A percentile compares a stretch with the other conserved stretches of the same genome.
Conservation (phyloP, 1,140 invertebrate genomes). For the Carposina sasakii region DNA sequence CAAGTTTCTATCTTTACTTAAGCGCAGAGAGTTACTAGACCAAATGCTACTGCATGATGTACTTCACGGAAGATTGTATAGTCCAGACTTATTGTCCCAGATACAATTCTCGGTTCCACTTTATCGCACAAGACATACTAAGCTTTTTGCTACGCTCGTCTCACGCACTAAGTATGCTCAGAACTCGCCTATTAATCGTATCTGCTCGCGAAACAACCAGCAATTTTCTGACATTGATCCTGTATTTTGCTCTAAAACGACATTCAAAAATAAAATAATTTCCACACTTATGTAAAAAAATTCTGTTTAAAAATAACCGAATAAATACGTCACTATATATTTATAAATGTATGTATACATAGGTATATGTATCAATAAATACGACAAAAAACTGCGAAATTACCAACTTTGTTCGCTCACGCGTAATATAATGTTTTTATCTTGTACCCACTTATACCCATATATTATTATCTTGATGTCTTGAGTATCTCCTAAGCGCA, state of each 20-base stretch:
- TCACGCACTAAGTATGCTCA: not conserved
- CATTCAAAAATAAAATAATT: not conserved
- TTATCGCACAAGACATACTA: not conserved
- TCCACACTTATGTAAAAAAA: no score
- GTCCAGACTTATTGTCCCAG: not conserved
- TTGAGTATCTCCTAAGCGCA: no score
- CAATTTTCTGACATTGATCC: not conserved
- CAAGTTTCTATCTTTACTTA: not conserved
- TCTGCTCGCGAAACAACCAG: not conserved
- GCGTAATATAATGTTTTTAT: no score
- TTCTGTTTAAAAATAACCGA: no score
- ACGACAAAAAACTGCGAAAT: no score
- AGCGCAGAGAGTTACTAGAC: not conserved
- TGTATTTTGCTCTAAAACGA: not conserved
- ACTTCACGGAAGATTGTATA: not conserved
- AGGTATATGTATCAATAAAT: no score
- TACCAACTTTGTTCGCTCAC: no score
- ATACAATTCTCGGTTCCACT: not conserved
- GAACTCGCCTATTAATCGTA: not conserved
- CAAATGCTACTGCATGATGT: not conserved
- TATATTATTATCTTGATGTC: no score
- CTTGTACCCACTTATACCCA: no score
- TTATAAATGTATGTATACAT: no score
- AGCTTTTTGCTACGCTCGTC: not conserved
- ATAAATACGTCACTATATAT: no score